Conservation (phyloP, 1,140 invertebrate species). For the Paraescarpia echinospica region DNA sequence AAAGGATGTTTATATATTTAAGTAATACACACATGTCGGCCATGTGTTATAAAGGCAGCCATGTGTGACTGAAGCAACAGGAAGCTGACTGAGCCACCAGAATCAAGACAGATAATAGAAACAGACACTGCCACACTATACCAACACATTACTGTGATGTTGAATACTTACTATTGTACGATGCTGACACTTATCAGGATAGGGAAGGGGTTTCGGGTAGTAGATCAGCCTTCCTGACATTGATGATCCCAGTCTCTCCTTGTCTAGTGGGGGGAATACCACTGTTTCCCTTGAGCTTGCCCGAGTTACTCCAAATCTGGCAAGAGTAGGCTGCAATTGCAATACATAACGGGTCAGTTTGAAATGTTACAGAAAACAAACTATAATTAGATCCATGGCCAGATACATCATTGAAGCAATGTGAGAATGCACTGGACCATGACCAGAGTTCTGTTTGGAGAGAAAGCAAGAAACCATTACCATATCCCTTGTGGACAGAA, state of each 20-base stretch:
- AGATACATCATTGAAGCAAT: too few species aligned
- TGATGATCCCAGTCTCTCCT: conserved; percentile 32
- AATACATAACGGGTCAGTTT: background rate
- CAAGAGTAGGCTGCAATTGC: conserved; percentile 7
- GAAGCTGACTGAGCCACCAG: background rate
- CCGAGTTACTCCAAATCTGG: conserved; percentile 6
- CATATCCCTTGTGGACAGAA: background rate
- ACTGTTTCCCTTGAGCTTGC: background rate
- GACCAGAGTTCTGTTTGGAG: background rate
- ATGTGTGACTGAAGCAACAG: background rate
- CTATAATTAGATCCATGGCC: background rate
- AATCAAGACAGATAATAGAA: too few species aligned
- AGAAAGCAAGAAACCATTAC: background rate
- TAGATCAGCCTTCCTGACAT: conserved; percentile 40
- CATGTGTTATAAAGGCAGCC: background rate
- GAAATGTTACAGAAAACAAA: background rate
- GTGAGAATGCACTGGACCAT: background rate
- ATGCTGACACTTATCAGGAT: conserved; percentile 41
- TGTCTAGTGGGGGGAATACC: conserved; percentile 19
- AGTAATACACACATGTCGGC: too few species aligned
- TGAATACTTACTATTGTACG: background rate
- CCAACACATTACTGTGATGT: background rate
- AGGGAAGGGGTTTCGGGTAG: conserved; percentile 54
- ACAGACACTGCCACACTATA: background rate
- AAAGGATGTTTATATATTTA: too few species aligned